A percentile compares a stretch with the other conserved stretches of the same genome.
phyloP scores from a whole-genome alignment of 2,113 vertebrate species.

The Chionis minor region DNA sequence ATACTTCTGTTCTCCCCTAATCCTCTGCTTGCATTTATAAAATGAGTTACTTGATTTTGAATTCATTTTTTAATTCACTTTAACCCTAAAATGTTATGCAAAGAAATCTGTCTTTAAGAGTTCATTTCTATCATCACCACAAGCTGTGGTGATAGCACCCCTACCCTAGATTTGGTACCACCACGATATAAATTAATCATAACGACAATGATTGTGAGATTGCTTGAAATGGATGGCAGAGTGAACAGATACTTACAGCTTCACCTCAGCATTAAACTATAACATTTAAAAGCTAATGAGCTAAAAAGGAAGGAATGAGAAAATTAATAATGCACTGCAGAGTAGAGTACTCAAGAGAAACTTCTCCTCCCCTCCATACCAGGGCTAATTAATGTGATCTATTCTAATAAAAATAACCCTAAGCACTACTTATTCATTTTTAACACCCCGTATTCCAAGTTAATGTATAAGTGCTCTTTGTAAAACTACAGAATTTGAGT shows the following conservation, averaged over 20 bases:
- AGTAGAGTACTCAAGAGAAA: slow-evolving; percentile 10
- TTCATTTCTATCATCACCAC: background rate
- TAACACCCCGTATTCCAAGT: background rate
- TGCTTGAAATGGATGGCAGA: background rate
- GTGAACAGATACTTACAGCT: background rate
- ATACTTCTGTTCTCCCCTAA: background rate
- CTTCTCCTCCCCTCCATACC: background rate
- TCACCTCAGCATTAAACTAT: background rate
- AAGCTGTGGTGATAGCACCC: background rate
- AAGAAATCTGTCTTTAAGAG: background rate
- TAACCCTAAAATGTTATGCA: background rate
- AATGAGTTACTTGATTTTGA: too few relatives aligned
- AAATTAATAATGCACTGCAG: slow-evolving; percentile 39
- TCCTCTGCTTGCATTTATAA: too few relatives aligned
- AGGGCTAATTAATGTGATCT: slow-evolving; percentile 44
- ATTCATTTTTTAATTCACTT: too few relatives aligned
- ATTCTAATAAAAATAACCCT: slow-evolving; percentile 35
- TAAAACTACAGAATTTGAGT: slow-evolving; percentile 16
- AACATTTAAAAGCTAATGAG: slow-evolving; percentile 51
- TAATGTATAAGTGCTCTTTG: background rate
- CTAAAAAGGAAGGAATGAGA: slow-evolving; percentile 2
- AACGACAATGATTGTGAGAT: background rate
- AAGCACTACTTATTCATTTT: slow-evolving; percentile 35
- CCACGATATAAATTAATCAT: background rate
- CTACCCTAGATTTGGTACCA: background rate